Percentiles rank a stretch among this genome's conserved stretches.
These are phyloP conservation scores for Carterocephalus palaemon DNA, from an alignment of 2,888 invertebrate genomes.

Conservation along the genomic window DNA sequence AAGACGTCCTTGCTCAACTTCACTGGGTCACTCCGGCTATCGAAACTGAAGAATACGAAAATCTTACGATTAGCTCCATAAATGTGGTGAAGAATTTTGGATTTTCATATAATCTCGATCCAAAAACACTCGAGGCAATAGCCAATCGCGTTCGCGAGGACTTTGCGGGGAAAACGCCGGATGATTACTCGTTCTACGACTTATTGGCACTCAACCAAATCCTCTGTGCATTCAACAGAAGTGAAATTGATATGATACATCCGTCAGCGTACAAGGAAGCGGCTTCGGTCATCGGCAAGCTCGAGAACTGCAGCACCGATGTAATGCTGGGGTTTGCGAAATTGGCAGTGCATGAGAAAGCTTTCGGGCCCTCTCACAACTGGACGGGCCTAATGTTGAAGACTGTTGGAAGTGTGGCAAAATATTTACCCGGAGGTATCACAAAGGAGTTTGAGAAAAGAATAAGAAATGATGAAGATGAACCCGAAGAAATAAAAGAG, in stretches of 20 bases:
- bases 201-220: constrained; percentile 74
- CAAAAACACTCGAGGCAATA: constrained; percentile 64
- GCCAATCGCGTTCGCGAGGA: constrained; percentile 72
- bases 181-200: constrained; percentile 78
- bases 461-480: neutral
- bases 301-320: constrained; percentile 66
- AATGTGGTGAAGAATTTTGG: constrained; percentile 79
- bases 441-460: neutral
- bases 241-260: constrained; percentile 73
- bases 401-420: constrained; percentile 60
- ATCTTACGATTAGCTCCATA: constrained; percentile 72
- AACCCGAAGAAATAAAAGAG: neutral
- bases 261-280: constrained; percentile 74
- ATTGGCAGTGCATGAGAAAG: constrained; percentile 58
- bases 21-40: constrained; percentile 73
- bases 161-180: constrained; percentile 74
- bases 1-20: constrained; percentile 55
- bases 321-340: constrained; percentile 65
- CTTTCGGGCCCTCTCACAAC: constrained; percentile 60
- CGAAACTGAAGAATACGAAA: constrained; percentile 65
- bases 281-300: constrained; percentile 60
- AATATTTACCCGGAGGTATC: constrained; percentile 42
- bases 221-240: constrained; percentile 75
- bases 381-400: constrained; percentile 61
- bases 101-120: constrained; percentile 59